phyloP scores from a whole-genome alignment of 2,113 vertebrate genomes.

The Triplophysa dalaica region DNA sequence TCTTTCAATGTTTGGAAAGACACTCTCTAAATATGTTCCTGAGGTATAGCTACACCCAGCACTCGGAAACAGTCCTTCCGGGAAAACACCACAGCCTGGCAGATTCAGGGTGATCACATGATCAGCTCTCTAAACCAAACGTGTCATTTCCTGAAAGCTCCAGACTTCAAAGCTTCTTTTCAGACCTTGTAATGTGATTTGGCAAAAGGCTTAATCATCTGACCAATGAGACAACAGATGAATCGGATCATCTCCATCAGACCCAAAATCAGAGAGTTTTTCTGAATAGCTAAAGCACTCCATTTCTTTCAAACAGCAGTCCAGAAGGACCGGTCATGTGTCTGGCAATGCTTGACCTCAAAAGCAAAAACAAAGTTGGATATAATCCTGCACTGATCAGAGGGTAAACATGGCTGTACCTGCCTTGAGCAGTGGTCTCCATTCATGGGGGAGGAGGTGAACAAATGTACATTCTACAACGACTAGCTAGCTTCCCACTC shows the following conservation, averaged over 20 bases:
- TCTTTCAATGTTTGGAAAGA: background rate
- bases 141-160: constrained; percentile 2
- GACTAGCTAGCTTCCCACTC: constrained; percentile 57
- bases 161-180: constrained; percentile 21
- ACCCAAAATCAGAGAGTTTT: background rate
- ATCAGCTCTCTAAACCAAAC: background rate
- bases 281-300: background rate
- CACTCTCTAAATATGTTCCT: background rate
- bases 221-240: background rate
- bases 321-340: constrained; percentile 25
- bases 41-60: background rate
- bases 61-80: background rate
- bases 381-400: constrained; percentile 45
- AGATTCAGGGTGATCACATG: constrained; percentile 1
- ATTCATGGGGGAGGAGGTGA: constrained; percentile 56
- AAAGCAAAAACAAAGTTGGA: constrained; percentile 41
- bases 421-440: constrained; percentile 55
- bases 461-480: constrained; percentile 54
- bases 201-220: constrained; percentile 1
- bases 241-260: constrained; percentile 30
- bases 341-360: constrained; percentile 41
- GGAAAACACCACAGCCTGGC: background rate
- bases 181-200: background rate
- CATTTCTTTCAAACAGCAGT: constrained; percentile 24
- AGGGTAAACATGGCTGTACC: constrained; percentile 54